These are phyloP conservation scores for Tolypeutes matacus DNA, from an alignment of 2,797 vertebrate genomes.

Conservation along the genomic window DNA sequence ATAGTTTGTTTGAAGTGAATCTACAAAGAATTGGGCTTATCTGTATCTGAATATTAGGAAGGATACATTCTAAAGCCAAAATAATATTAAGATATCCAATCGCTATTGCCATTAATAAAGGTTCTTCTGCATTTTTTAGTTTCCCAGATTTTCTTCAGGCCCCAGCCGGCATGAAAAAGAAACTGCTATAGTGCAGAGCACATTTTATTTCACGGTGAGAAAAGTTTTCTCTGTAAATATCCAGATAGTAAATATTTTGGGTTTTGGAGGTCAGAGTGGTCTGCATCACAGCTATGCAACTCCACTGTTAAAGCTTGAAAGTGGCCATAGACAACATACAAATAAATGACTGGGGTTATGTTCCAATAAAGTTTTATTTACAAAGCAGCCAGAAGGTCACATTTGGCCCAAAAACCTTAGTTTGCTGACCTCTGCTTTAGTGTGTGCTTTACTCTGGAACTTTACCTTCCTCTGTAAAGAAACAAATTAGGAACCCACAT, in stretches of 20 bases:
- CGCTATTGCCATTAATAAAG: background rate
- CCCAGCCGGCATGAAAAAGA: too few relatives aligned
- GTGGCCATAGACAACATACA: background rate
- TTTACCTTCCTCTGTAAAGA: background rate
- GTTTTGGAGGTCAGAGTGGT: background rate
- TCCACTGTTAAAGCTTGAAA: background rate
- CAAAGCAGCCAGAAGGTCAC: background rate
- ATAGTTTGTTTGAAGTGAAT: background rate
- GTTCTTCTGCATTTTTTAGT: background rate
- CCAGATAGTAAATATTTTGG: background rate
- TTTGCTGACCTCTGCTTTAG: background rate
- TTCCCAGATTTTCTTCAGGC: background rate
- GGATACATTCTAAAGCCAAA: background rate
- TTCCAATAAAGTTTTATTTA: slow-evolving; percentile 29
- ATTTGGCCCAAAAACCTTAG: background rate
- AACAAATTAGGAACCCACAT: background rate
- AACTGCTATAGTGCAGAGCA: background rate
- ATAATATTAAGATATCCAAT: background rate
- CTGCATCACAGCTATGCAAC: background rate
- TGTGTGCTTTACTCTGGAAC: background rate
- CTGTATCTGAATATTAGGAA: background rate
- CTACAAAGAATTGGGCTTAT: background rate
- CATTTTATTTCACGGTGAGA: background rate
- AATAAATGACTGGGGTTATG: background rate
- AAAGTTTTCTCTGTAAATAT: background rate